Percentiles rank a stretch among this genome's conserved stretches.
phyloP scores from a whole-genome alignment of 2,113 vertebrate species.

The Crotalus viridis region DNA sequence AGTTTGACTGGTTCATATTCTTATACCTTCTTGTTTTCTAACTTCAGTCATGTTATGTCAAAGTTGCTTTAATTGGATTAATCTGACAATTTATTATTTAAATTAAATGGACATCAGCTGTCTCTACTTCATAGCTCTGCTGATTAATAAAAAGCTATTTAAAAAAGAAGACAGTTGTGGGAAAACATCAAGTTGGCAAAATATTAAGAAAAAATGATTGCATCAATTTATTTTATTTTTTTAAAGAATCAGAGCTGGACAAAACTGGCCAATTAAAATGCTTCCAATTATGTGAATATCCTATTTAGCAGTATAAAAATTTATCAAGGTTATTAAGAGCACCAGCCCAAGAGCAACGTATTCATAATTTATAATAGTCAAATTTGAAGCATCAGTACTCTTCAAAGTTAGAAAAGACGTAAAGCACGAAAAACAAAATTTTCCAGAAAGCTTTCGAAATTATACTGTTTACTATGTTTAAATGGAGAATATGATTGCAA shows the following conservation, averaged over 20 bases:
- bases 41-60: conserved; percentile 8
- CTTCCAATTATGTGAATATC: conserved; percentile 4
- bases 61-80: conserved; percentile 17
- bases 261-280: conserved; percentile 9
- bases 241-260: not conserved
- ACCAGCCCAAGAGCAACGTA: not conserved
- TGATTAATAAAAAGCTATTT: conserved; percentile 6
- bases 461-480: not conserved
- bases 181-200: not conserved
- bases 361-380: conserved; percentile 10
- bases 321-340: conserved; percentile 1
- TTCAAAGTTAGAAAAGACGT: not conserved
- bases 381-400: not conserved
- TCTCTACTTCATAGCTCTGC: conserved; percentile 18
- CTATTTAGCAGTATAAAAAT: not conserved
- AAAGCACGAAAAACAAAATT: not conserved
- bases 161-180: not conserved
- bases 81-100: conserved; percentile 14
- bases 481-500: not conserved
- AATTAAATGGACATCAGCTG: conserved; percentile 14
- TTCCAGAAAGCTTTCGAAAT: not conserved
- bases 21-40: not conserved
- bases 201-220: not conserved
- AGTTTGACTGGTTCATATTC: not conserved
- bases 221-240: not conserved